phyloP scores from a whole-genome alignment of 37 sponge, comb jelly and placozoan species.

The Oscarella lobularis region DNA sequence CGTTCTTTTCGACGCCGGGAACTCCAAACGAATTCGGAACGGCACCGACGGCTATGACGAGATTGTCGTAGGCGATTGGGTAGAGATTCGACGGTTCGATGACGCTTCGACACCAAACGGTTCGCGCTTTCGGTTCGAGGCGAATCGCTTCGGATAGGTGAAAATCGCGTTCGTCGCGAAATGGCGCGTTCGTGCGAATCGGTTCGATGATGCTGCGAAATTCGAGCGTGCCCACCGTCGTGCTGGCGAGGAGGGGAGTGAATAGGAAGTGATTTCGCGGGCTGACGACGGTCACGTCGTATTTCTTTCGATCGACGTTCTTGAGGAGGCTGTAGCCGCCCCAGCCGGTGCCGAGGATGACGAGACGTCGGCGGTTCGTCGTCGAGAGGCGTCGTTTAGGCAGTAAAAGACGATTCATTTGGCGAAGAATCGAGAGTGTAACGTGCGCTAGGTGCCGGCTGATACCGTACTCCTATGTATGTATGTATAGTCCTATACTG shows the following conservation, averaged over 20 bases:
- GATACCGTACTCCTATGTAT: too few species aligned
- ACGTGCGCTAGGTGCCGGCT: too few species aligned
- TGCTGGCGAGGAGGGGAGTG: slow-evolving; percentile 81
- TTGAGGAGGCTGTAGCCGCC: slow-evolving; percentile 60
- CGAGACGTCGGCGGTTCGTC: too few species aligned
- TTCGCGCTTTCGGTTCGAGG: slow-evolving; percentile 24
- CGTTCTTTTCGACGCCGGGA: slow-evolving; percentile 73
- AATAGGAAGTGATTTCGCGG: slow-evolving; percentile 86
- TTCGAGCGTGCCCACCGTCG: slow-evolving; percentile 81
- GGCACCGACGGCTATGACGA: slow-evolving; percentile 79
- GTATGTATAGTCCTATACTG: too few species aligned
- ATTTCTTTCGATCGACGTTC: slow-evolving; percentile 39
- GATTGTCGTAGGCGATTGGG: slow-evolving; percentile 39
- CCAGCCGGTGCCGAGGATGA: slow-evolving; percentile 81
- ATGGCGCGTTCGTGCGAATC: slow-evolving; percentile 43
- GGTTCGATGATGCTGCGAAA: slow-evolving; percentile 89
- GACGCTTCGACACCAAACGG: slow-evolving; percentile 41
- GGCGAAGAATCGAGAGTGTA: too few species aligned
- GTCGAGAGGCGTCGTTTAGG: too few species aligned
- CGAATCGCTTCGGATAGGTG: slow-evolving; percentile 49
- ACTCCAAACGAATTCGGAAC: slow-evolving; percentile 54
- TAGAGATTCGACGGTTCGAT: slow-evolving; percentile 34
- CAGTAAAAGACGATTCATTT: too few species aligned
- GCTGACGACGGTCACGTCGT: slow-evolving; percentile 58
- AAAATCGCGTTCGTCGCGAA: slow-evolving; percentile 72